Conservation (phyloP, 2,113 vertebrate genomes). For the Epinephelus moara region DNA sequence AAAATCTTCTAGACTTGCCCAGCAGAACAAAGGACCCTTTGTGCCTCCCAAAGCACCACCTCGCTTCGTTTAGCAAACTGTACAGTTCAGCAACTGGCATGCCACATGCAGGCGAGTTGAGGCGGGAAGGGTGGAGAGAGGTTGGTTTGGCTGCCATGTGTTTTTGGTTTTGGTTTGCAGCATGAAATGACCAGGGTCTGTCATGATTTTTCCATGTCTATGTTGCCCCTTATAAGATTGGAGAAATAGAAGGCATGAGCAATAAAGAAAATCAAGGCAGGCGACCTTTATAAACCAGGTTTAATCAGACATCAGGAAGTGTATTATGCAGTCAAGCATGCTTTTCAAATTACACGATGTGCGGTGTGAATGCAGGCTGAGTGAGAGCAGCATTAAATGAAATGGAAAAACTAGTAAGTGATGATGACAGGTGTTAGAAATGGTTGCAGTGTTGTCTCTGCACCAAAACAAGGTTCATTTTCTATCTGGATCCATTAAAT, state of each 20-base stretch:
- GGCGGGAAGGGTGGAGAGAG: slow-evolving; percentile 31
- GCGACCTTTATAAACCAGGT: background rate
- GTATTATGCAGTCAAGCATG: background rate
- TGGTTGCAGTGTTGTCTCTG: background rate
- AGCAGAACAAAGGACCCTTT: slow-evolving; percentile 74
- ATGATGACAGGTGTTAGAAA: background rate
- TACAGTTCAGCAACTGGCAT: slow-evolving; percentile 54
- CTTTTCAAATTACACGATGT: background rate
- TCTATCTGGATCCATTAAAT: background rate
- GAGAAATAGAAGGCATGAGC: background rate
- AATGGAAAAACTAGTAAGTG: background rate
- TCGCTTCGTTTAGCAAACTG: slow-evolving; percentile 46
- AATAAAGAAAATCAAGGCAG: background rate
- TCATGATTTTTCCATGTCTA: background rate
- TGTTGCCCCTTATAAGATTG: background rate
- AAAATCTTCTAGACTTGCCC: slow-evolving; percentile 41
- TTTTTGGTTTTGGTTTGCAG: slow-evolving; percentile 25
- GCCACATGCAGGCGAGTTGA: slow-evolving; percentile 35
- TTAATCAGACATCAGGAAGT: background rate
- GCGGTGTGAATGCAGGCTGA: background rate
- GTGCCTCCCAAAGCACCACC: slow-evolving; percentile 56
- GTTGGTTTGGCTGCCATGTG: slow-evolving; percentile 17
- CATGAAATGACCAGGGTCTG: slow-evolving; percentile 17
- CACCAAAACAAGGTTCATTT: background rate
- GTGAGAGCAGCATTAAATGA: background rate